A percentile compares a stretch with the other conserved stretches of the same genome.
Conservation (phyloP, 2,113 vertebrate genomes). For the Edolisoma coerulescens region DNA sequence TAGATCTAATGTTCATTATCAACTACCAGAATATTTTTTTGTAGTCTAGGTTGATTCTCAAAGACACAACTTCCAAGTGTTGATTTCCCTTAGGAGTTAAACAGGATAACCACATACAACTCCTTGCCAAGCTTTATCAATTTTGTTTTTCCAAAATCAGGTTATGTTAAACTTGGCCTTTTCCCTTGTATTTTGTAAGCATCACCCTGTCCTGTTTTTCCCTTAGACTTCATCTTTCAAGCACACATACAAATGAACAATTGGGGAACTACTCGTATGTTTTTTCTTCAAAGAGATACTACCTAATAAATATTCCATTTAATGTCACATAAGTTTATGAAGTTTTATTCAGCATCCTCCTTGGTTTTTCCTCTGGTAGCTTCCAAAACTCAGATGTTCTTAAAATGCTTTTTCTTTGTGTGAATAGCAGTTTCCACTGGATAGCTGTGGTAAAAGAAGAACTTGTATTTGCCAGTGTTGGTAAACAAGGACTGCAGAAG, state of each 20-base stretch:
- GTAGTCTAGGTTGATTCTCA: background rate
- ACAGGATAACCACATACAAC: background rate
- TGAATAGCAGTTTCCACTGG: background rate
- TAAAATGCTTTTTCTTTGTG: background rate
- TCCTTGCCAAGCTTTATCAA: background rate
- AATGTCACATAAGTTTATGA: background rate
- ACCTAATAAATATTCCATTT: background rate
- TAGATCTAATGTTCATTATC: background rate
- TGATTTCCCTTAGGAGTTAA: background rate
- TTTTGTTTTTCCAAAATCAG: background rate
- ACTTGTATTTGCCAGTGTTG: background rate
- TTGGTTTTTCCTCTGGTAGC: background rate
- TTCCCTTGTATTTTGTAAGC: background rate
- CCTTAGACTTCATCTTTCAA: background rate
- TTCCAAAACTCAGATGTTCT: background rate
- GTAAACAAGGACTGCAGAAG: background rate
- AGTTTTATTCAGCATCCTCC: background rate
- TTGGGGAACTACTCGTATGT: background rate
- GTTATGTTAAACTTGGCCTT: background rate
- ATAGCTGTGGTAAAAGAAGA: background rate
- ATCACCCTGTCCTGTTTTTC: background rate
- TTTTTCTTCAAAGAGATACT: background rate
- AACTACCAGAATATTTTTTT: background rate
- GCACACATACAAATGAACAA: background rate
- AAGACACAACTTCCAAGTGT: background rate